Evolutionary conservation across 2,113 vertebrate species (phyloP), one percentile per base, ranked within the genome.

Genomic region (Arizona elegans): DNA sequence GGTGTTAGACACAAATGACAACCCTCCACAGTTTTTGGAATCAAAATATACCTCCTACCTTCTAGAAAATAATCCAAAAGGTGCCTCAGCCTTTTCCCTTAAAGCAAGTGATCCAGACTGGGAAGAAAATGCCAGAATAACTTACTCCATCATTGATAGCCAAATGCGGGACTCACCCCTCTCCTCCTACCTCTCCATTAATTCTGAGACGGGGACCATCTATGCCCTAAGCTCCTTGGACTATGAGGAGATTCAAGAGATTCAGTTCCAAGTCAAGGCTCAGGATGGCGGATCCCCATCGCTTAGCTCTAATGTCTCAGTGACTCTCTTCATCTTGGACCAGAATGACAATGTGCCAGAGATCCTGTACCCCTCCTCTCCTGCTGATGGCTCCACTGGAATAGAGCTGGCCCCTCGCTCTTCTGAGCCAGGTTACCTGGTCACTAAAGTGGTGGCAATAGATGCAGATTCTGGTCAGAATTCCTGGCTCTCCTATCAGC

Each of bases 1-100:
- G 15, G 93, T 97, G 56, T 92, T 96, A 17, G 97, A 97, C 56
- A 94, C 96, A 55, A 97, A 97, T 52, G 97, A 97, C 92, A 97
- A 97, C 11, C 62, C 97, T 3, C 97, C 97, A 5, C 56, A 93
- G 3, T 97, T 97, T 94, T 56, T 93, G 62, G 91, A 90, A 1
- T 24, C 21, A 5, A 93, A 93, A n/a, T 97, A 97, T 53, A 93
- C 89, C 10, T 95, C 96, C 70, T 97, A 95, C 29, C 86, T 97
- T 6, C 93, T 87, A 26, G 97, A 97, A 92, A 97, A 97, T 65
- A 97, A 97, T 59, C 92, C 95, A 2, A 95, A 94, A 59, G 97
- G 97, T 0, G 81, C 95, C 38, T 97, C 97, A 47, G 86, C 97
- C 90, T 96, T 96, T 93, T 96, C 96, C 0, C 94, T 97, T 59